These are phyloP conservation scores for Etheostoma perlongum DNA, from an alignment of 2,797 vertebrate species.

Conservation along the genomic window DNA sequence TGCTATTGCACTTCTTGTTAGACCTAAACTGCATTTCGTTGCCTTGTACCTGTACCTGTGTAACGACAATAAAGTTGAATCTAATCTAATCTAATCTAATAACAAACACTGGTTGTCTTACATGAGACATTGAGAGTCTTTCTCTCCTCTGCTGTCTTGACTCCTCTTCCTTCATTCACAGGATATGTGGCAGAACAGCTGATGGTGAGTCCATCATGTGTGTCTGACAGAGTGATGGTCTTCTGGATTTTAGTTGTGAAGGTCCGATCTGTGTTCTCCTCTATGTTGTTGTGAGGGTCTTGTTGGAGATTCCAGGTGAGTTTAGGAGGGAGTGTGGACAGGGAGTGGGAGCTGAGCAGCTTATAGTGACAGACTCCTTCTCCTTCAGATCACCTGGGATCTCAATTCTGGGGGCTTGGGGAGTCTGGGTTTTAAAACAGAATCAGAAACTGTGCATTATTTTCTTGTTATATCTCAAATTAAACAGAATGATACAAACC, in stretches of 20 bases:
- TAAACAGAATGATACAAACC: neutral
- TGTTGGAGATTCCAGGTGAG: constrained; percentile 64
- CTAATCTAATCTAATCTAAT: too few relatives aligned
- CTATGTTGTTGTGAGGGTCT: constrained; percentile 16
- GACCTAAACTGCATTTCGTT: too few relatives aligned
- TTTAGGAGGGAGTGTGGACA: constrained; percentile 65
- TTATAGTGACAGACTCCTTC: constrained; percentile 50
- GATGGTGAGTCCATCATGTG: constrained; percentile 55
- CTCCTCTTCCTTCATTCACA: constrained; percentile 17
- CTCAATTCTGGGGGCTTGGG: constrained; percentile 30
- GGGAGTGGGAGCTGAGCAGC: constrained; percentile 56
- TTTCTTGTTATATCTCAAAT: too few relatives aligned
- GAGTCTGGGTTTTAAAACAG: neutral
- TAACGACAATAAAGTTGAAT: too few relatives aligned
- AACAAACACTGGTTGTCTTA: constrained; percentile 25
- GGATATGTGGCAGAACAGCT: constrained; percentile 59
- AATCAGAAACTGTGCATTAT: neutral
- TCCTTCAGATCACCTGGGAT: constrained; percentile 30
- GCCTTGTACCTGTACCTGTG: too few relatives aligned
- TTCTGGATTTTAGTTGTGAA: constrained; percentile 43
- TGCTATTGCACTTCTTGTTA: too few relatives aligned
- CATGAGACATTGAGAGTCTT: constrained; percentile 46
- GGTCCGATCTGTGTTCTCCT: constrained; percentile 50
- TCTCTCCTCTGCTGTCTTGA: neutral
- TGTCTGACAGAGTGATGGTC: constrained; percentile 58